These are phyloP conservation scores for Psylliodes chrysocephalus DNA, from an alignment of 2,888 invertebrate species.

Conservation along the genomic window DNA sequence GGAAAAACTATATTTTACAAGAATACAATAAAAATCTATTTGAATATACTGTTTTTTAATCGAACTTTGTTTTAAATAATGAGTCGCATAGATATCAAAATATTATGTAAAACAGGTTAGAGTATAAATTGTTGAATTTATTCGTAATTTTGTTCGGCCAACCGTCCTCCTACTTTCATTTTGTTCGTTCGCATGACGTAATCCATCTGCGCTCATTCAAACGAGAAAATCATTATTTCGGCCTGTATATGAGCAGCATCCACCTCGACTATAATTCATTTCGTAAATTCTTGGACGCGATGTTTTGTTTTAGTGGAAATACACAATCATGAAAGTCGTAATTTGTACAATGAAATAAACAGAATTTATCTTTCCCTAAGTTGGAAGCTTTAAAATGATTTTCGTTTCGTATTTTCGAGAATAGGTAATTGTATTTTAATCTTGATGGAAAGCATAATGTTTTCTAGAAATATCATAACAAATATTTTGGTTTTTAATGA, in stretches of 20 bases:
- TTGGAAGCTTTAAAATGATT: background rate
- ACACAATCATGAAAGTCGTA: slow-evolving; percentile 1
- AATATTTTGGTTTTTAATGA: too few species aligned
- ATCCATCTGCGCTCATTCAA: slow-evolving; percentile 10
- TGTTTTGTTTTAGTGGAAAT: slow-evolving; percentile 4
- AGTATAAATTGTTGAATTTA: background rate
- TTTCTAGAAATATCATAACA: too few species aligned
- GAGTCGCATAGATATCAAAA: background rate
- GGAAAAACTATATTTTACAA: too few species aligned
- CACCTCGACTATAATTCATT: slow-evolving; percentile 1
- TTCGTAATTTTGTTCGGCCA: background rate
- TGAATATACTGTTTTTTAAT: background rate
- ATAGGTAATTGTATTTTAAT: background rate
- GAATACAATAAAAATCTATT: too few species aligned
- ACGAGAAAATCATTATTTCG: slow-evolving; percentile 13
- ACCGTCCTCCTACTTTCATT: background rate
- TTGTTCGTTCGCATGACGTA: slow-evolving; percentile 6
- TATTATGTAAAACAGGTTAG: slow-evolving; percentile 1
- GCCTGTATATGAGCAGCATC: slow-evolving; percentile 4
- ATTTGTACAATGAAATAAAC: background rate
- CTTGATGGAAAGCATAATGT: too few species aligned
- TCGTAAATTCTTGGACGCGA: slow-evolving; percentile 3
- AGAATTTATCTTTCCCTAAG: background rate
- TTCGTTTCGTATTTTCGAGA: background rate
- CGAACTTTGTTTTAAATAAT: background rate